Base-by-base conservation (phyloP, 2,888 invertebrate genomes). In the Blastobasis adustella region DNA sequence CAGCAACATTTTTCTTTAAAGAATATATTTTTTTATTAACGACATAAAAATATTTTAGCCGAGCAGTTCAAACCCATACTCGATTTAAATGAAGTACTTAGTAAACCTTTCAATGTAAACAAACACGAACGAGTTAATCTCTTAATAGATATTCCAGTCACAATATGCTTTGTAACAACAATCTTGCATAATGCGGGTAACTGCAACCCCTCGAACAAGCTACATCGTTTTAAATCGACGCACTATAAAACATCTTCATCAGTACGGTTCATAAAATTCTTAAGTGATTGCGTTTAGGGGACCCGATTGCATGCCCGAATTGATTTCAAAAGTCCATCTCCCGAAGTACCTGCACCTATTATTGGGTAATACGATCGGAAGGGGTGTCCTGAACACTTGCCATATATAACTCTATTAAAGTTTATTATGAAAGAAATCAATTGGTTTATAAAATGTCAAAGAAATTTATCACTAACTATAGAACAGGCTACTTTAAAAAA, bases 211-310 rank as follows among this genome's bases (percentile, higher is more conserved):
- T 67, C 62, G 55, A 56, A 54, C 56, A 59, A 58, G 58, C 69
- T 62, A 59, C 63, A 69, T 67, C 69, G 69, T 67, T 76, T 76
- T 76, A 82, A 77, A 81, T 67, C 72, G 65, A 63, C 69, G 69
- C 67, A 75, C 74, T 69, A 82, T 81, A 81, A 82, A 83, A 83
- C 83, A 87, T 88, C 88, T 87, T 87, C 85, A 88, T 88, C 83
- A 86, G 82, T 82, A 77, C 85, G 86, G 73, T 79, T 83, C 86
- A 87, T 88, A 87, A 84, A 87, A 79, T 81, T 79, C 79, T 82
- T 88, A 86, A 88, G 88, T 88, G 87, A 87, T 88, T 88, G 80
- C 82, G 67, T 73, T 59, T 58, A 63, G 70, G 81, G 83, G 73
- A 80, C 68, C 71, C 65, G 70, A 68, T 81, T 77, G 81, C 81